These are phyloP conservation scores for Tangara arthus DNA, from an alignment of 2,797 vertebrate genomes.

Conservation along the genomic window DNA sequence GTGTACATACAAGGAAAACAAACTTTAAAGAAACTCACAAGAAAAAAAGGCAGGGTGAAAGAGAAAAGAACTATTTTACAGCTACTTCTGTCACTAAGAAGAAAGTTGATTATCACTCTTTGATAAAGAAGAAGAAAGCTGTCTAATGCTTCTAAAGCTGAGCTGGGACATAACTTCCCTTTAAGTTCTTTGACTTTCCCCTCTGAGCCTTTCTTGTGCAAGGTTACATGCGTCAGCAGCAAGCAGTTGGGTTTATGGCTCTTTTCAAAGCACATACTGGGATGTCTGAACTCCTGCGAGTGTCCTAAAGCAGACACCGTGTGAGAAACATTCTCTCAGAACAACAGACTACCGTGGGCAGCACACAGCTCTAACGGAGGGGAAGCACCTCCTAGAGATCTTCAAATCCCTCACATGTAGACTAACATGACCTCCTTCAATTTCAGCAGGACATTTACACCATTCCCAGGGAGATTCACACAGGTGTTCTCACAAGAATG, in stretches of 20 bases:
- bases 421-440: neutral
- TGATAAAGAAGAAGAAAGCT: slow-evolving; percentile 63
- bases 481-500: rapidly evolving
- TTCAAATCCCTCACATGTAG: neutral
- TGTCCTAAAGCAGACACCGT: neutral
- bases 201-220: neutral
- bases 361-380: rapidly evolving
- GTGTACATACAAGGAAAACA: neutral
- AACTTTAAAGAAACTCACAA: slow-evolving; percentile 37
- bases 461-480: neutral
- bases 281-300: neutral
- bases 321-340: neutral
- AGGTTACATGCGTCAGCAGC: neutral
- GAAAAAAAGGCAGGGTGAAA: slow-evolving; percentile 17
- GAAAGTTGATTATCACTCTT: slow-evolving; percentile 63
- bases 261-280: neutral
- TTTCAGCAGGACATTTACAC: neutral
- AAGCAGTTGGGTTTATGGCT: neutral
- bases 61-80: slow-evolving; percentile 37
- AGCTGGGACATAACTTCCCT: neutral
- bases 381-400: too few species aligned
- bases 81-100: slow-evolving; percentile 50
- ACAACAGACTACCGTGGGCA: neutral
- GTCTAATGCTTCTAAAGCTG: slow-evolving; percentile 45
- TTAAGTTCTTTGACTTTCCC: slow-evolving; percentile 20